Evolutionary conservation across 2,113 vertebrate species (phyloP).

Genomic region (Proteles cristata): DNA sequence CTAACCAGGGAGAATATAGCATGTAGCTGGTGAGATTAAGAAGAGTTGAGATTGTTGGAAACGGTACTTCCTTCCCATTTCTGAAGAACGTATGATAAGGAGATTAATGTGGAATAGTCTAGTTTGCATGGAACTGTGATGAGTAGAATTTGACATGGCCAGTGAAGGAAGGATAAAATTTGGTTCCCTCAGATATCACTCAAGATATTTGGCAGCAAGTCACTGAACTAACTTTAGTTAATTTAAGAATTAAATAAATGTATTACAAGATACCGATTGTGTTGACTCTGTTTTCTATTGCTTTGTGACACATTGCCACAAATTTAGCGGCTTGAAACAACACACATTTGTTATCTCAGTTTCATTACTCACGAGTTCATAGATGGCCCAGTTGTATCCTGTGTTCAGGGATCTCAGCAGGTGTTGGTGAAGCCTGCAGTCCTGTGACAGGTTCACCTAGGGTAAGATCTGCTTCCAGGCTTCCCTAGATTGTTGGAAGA

Average conservation of each 20-base stretch:
- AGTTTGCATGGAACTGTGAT: not conserved
- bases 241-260: not conserved
- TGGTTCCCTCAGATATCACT: not conserved
- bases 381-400: not conserved
- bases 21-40: not conserved
- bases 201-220: not conserved
- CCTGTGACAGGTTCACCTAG: not conserved
- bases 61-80: not conserved
- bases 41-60: not conserved
- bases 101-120: not conserved
- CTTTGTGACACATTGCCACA: not conserved
- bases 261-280: not conserved
- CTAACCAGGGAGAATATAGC: not conserved
- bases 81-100: not conserved
- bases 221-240: not conserved
- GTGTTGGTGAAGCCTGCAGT: not conserved
- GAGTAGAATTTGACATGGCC: not conserved
- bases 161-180: not conserved
- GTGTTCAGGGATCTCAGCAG: not conserved
- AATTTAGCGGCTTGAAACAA: not conserved
- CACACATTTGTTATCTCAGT: not conserved
- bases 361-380: not conserved
- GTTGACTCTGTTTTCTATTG: slow-evolving; percentile 5
- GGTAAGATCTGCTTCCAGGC: not conserved
- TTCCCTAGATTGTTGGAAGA: not conserved